Conservation (phyloP, 2,888 invertebrate genomes). For the Abrostola tripartita region DNA sequence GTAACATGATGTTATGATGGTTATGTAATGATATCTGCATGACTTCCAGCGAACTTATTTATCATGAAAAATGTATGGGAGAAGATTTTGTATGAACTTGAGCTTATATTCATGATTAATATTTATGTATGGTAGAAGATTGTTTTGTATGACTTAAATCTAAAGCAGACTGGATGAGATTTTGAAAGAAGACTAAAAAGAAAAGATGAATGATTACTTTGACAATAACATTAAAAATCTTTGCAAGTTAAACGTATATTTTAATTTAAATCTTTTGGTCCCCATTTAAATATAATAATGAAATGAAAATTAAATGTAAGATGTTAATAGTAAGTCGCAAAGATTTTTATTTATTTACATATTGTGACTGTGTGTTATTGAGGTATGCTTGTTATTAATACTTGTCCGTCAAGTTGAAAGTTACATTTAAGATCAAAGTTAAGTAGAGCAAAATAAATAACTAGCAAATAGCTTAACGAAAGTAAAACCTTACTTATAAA, state of each 20-base stretch:
- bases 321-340: constrained; percentile 53
- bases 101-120: not conserved
- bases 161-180: not conserved
- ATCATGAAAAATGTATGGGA: too few species aligned
- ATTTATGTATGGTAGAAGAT: not conserved
- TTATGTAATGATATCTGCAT: constrained; percentile 1
- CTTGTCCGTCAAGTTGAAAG: constrained; percentile 46
- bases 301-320: constrained; percentile 30
- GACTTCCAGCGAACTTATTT: not conserved
- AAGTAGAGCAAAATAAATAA: constrained; percentile 41
- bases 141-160: not conserved
- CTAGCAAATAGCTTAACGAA: constrained; percentile 32
- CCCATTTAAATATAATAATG: constrained; percentile 22
- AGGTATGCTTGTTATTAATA: constrained; percentile 51
- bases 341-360: constrained; percentile 60
- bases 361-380: constrained; percentile 46
- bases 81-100: not conserved
- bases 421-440: constrained; percentile 28
- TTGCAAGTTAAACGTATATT: constrained; percentile 52
- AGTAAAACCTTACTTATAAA: constrained; percentile 45
- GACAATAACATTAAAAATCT: constrained; percentile 57
- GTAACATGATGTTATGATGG: not conserved
- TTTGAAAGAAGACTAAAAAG: not conserved
- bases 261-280: constrained; percentile 39
- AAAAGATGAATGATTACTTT: constrained; percentile 41